These are phyloP conservation scores for Crocuta crocuta DNA, from an alignment of 2,113 vertebrate species.

Conservation along the genomic window DNA sequence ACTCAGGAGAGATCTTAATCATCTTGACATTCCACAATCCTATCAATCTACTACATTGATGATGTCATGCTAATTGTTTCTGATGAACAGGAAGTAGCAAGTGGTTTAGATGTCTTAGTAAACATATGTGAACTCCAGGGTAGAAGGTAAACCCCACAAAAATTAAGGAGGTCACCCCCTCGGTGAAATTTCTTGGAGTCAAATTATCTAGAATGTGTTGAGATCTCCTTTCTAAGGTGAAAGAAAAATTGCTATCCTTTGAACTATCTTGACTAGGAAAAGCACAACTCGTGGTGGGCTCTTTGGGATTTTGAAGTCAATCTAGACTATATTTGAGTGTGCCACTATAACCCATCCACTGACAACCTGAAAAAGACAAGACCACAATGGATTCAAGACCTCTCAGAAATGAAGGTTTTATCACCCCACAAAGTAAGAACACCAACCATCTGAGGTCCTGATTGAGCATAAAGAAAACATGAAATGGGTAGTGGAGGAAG, in stretches of 20 bases:
- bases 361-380: not conserved
- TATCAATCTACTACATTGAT: not conserved
- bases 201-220: not conserved
- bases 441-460: not conserved
- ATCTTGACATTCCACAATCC: not conserved
- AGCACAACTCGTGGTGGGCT: not conserved
- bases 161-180: not conserved
- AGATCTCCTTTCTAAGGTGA: not conserved
- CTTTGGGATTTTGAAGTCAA: not conserved
- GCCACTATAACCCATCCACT: not conserved
- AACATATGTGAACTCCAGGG: not conserved
- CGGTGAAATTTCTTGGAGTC: not conserved
- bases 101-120: not conserved
- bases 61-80: not conserved
- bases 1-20: not conserved
- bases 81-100: not conserved
- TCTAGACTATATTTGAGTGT: not conserved
- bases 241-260: not conserved
- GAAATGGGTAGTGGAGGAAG: not conserved
- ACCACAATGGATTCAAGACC: not conserved
- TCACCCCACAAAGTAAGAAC: not conserved
- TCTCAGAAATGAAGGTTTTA: not conserved
- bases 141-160: not conserved
- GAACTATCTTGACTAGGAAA: not conserved
- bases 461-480: not conserved